Base-by-base conservation (phyloP, 2,888 invertebrate species). In the Sceliomorpha sp. region DNA sequence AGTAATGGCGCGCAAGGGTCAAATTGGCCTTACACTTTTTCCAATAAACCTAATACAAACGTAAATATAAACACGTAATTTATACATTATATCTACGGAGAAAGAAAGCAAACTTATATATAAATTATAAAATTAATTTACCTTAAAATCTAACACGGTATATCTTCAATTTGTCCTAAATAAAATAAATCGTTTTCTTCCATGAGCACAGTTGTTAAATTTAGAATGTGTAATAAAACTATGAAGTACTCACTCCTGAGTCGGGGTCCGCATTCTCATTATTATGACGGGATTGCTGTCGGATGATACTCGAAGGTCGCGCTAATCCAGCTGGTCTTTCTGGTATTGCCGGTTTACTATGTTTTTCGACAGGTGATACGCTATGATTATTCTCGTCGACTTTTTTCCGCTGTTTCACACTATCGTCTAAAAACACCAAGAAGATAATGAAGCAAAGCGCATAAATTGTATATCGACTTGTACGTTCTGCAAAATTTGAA, bases 331-430 rank as follows among this genome's bases (percentile, higher is more conserved):
- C 92, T 42, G 95, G 95, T 55, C 96, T 91, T 86, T 95, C 95
- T 44, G 96, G 96, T 73, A 96, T 92, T 45, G 93, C 94, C 3
- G 96, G 96, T 88, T 96, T 96, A 83, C 91, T 85, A 72, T 74
- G 80, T 67, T 81, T 80, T 27, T 86, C 87, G 39, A 71, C 51
- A 55, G 70, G 50, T 73, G 73, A 63, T 31, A 56, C 36, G 39
- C 70, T 72, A 40, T 78, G 50, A 74, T 70, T 79, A 64, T 70
- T 80, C 14, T 68, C 75, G 26, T 88, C 82, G 1, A 80, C 47
- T 47, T 88, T 89, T 69, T 83, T 84, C 15, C 93, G 90, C 72
- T 92, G 84, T 80, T 90, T 90, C 36, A 92, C 91, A 37, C 87
- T 88, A 24, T 79, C 87, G 15, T 84, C 86, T 81, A 56, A 45